Evolutionary conservation across 2,888 invertebrate species (phyloP), one percentile per base, ranked within the genome.

Genomic region (Megamerina dolium): DNA sequence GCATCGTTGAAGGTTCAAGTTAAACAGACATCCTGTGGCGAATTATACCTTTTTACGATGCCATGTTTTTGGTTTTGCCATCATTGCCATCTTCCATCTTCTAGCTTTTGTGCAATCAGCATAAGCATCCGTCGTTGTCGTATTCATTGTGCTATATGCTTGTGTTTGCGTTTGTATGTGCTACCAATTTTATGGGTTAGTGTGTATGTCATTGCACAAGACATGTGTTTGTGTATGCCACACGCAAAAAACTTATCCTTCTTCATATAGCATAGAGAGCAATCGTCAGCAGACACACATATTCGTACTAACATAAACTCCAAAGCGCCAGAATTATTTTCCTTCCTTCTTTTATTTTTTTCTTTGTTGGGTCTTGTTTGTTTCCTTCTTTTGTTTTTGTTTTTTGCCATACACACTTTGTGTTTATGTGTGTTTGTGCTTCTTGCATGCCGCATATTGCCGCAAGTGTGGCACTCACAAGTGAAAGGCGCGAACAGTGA

Each of bases 1-100:
- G 23, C 23, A 10, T 8, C 23, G 23, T n/a, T 13, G 47, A 58
- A 53, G 55, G 56, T 57, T 59, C 54, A 60, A 59, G 55, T 59
- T 57, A 59, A 57, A 58, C 61, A 62, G 62, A 62, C 61, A 63
- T 63, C 63, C 62, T 63, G 60, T 59, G 61, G 62, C 61, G 62
- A 62, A 63, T 63, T 63, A 60, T 63, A 61, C 52, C 55, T 49
- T 53, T 57, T 53, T 57, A 55, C 55, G 56, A 56, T 54, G 53
- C 51, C 52, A 55, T 56, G 55, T 53, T 53, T 50, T n/a, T 51
- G 55, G 53, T 55, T 50, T 51, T 49, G 48, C 50, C 40, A n/a
- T 23, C 10, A 12, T 30, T 33, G 14, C 33, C 40, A 13, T 8
- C 32, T 21, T 20, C 27, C 34, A 36, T 35, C 35, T 43, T 37